Base-by-base conservation (phyloP, 2,888 invertebrate species). In the Nudaria mundana region DNA sequence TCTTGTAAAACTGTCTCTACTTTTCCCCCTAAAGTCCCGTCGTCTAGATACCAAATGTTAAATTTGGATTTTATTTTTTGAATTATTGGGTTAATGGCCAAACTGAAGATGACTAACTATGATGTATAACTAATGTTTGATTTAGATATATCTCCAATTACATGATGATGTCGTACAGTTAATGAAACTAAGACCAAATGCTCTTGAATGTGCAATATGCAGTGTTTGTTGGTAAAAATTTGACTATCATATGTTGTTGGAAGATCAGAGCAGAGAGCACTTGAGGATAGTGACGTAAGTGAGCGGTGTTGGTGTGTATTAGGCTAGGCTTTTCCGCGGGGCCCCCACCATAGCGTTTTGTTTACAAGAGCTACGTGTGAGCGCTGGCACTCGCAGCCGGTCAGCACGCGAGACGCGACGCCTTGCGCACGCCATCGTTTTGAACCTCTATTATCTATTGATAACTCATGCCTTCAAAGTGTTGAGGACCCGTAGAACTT, bases 331-430 rank as follows among this genome's bases (percentile, higher is more conserved):
- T 85, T 85, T 84, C 76, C 82, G 79, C 73, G 80, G 76, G 84
- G 82, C 87, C 87, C 87, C 87, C 87, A 81, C 87, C 86, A 79
- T 73, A 63, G 58, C 76, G 73, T 71, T 82, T 85, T 86, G 86
- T 87, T 86, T 85, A 87, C 87, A 81, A 76, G 81, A 76, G 67
- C 71, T 73, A 65, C 77, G 76, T 70, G 75, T 70, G 71, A 65
- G 65, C 78, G 74, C 81, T 83, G 85, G 78, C 87, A 85, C 79
- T 85, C 77, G 82, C 75, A 70, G 75, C 72, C 76, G 81, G 75
- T 76, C 63, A 66, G 71, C 83, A 75, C 78, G 80, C 82, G 81
- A 66, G 69, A 65, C 79, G 79, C 74, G 76, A 71, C 79, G 75
- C 77, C 66, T 72, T 66, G 65, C 66, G 64, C 58, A 44, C 47